A percentile compares a stretch with the other conserved stretches of the same genome.
Evolutionary conservation across 2,797 vertebrate genomes (phyloP).

Genomic region (Sandelia bainsii): DNA sequence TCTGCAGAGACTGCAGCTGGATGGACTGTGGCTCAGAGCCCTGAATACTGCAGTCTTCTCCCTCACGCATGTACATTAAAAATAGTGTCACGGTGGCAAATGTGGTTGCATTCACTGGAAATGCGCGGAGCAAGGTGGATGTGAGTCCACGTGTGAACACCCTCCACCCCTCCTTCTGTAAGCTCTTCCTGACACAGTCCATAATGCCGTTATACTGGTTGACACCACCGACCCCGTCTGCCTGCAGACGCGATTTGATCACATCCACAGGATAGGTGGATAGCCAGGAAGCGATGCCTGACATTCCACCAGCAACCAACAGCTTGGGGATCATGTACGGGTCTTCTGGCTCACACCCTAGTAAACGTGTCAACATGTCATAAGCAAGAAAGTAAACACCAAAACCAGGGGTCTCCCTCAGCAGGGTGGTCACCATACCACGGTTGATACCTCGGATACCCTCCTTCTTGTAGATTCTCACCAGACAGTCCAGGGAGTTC

Average conservation of each 20-base stretch:
- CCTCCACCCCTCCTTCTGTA: slow-evolving; percentile 90
- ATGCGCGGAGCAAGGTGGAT: slow-evolving; percentile 95
- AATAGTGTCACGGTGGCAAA: slow-evolving; percentile 97
- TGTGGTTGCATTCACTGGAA: slow-evolving; percentile 96
- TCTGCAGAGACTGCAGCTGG: slow-evolving; percentile 86
- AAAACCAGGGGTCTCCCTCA: slow-evolving; percentile 95
- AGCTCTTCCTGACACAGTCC: slow-evolving; percentile 93
- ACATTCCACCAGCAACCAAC: slow-evolving; percentile 93
- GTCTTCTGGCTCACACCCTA: slow-evolving; percentile 94
- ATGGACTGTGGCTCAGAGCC: slow-evolving; percentile 85
- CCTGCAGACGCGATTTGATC: slow-evolving; percentile 96
- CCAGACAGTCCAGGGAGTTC: slow-evolving; percentile 96
- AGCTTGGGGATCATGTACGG: slow-evolving; percentile 94
- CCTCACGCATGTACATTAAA: slow-evolving; percentile 89
- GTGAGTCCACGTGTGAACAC: slow-evolving; percentile 95
- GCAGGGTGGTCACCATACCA: slow-evolving; percentile 94
- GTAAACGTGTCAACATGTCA: slow-evolving; percentile 89
- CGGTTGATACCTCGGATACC: slow-evolving; percentile 92
- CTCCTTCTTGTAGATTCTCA: slow-evolving; percentile 92
- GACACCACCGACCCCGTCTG: slow-evolving; percentile 90
- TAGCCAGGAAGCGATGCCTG: slow-evolving; percentile 95
- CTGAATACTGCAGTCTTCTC: slow-evolving; percentile 77
- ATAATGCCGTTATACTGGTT: slow-evolving; percentile 89
- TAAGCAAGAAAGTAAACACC: slow-evolving; percentile 97
- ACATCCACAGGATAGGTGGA: slow-evolving; percentile 98